These are phyloP conservation scores for Bilobella aurantiaca DNA, from an alignment of 1,140 invertebrate genomes.

Conservation along the genomic window DNA sequence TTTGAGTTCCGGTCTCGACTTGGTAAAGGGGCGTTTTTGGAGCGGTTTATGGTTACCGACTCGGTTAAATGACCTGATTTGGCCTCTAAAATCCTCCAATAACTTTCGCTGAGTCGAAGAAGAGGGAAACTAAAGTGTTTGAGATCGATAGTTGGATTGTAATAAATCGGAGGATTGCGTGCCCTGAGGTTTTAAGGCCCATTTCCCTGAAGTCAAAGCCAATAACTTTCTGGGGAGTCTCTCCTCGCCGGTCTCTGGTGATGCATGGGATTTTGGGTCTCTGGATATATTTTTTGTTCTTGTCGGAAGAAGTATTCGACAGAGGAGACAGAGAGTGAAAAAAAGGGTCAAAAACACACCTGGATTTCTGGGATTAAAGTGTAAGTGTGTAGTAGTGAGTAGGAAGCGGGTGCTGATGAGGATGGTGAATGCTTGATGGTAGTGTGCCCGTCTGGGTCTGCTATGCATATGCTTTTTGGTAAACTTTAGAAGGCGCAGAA, in stretches of 20 bases:
- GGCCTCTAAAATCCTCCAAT: too few relatives aligned
- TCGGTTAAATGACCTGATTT: too few relatives aligned
- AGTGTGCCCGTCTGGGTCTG: neutral
- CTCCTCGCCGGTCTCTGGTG: neutral
- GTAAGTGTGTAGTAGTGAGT: neutral
- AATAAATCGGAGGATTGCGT: constrained; percentile 6
- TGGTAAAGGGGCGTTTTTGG: too few relatives aligned
- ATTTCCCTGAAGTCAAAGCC: neutral
- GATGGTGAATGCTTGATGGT: neutral
- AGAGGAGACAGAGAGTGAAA: neutral
- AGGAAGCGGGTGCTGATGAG: neutral
- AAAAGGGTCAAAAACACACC: constrained; percentile 9
- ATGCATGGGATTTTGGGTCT: neutral
- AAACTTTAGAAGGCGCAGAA: too few relatives aligned
- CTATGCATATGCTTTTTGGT: constrained; percentile 2
- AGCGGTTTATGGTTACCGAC: too few relatives aligned
- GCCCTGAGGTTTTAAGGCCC: neutral
- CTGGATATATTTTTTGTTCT: neutral
- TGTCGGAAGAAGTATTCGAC: neutral
- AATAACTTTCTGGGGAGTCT: neutral
- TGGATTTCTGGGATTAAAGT: neutral
- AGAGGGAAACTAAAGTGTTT: too few relatives aligned
- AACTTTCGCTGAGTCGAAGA: too few relatives aligned
- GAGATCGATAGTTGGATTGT: neutral
- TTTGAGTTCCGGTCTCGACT: too few relatives aligned